Conservation (phyloP, 2,888 invertebrate genomes). For the Chloroclystis v-ata region DNA sequence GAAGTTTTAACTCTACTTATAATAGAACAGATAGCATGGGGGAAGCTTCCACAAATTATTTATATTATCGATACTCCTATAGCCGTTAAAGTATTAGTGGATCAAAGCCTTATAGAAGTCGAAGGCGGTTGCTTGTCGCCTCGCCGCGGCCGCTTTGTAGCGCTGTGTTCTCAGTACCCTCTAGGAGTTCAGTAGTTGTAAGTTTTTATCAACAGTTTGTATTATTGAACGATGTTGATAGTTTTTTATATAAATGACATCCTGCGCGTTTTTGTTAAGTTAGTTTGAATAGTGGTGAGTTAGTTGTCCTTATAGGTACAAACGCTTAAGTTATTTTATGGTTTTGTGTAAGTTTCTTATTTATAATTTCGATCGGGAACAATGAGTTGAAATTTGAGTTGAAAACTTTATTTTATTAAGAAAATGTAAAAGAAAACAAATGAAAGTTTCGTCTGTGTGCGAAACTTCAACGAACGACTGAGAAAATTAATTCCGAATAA, state of each 20-base stretch:
- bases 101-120: conserved; percentile 55
- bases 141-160: conserved; percentile 53
- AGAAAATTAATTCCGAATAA: conserved; percentile 70
- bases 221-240: conserved; percentile 63
- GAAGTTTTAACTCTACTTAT: conserved; percentile 54
- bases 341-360: conserved; percentile 58
- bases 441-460: conserved; percentile 58
- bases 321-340: conserved; percentile 66
- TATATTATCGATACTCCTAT: conserved; percentile 47
- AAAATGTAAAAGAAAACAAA: conserved; percentile 54
- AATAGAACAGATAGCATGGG: conserved; percentile 44
- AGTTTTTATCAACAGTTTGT: conserved; percentile 74
- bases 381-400: conserved; percentile 68
- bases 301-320: conserved; percentile 73
- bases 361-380: conserved; percentile 73
- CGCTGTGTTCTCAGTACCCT: conserved; percentile 45
- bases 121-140: conserved; percentile 48
- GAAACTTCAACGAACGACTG: conserved; percentile 76
- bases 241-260: conserved; percentile 66
- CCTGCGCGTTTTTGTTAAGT: conserved; percentile 67
- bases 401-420: conserved; percentile 66
- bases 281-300: conserved; percentile 53
- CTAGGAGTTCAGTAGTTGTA: conserved; percentile 66
- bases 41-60: conserved; percentile 67
- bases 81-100: conserved; percentile 62